A percentile compares a stretch with the other conserved stretches of the same genome.
phyloP scores from a whole-genome alignment of 1,140 invertebrate genomes.

The Sycophila sp. region DNA sequence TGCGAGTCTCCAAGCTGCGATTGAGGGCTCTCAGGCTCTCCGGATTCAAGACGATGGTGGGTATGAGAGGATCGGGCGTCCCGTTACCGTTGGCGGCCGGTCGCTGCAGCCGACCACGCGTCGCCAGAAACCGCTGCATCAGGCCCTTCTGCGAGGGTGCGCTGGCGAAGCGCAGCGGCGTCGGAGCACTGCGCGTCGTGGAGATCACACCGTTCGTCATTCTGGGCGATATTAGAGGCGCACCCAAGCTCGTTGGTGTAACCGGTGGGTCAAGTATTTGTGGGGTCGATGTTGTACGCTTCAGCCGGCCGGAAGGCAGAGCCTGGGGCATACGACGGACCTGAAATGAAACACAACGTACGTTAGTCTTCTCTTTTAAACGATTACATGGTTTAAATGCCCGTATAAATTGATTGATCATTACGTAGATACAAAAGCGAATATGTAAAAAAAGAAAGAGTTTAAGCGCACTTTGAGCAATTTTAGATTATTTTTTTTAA shows the following conservation, averaged over 20 bases:
- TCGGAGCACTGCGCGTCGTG: constrained; percentile 54
- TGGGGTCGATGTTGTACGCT: constrained; percentile 71
- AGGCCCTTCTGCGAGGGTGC: constrained; percentile 74
- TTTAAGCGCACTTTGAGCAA: no score
- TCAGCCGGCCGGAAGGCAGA: constrained; percentile 64
- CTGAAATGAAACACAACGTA: no score
- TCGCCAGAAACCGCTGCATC: constrained; percentile 82
- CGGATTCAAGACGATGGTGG: constrained; percentile 57
- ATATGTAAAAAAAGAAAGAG: no score
- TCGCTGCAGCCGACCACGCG: constrained; percentile 72
- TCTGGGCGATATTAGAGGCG: constrained; percentile 52
- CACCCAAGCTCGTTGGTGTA: no score
- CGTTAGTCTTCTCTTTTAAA: no score
- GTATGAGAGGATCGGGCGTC: constrained; percentile 41
- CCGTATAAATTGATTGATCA: no score
- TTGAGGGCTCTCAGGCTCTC: constrained; percentile 53
- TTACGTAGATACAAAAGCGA: no score
- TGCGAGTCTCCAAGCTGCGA: constrained; percentile 45
- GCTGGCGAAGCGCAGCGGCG: constrained; percentile 69
- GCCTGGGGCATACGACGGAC: constrained; percentile 62
- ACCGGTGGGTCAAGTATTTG: constrained; percentile 57
- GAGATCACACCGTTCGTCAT: constrained; percentile 59
- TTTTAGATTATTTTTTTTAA: no score
- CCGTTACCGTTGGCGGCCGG: constrained; percentile 32
- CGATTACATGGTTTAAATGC: no score